Conservation (phyloP, 2,113 vertebrate species). For the Pyxicephalus adspersus region DNA sequence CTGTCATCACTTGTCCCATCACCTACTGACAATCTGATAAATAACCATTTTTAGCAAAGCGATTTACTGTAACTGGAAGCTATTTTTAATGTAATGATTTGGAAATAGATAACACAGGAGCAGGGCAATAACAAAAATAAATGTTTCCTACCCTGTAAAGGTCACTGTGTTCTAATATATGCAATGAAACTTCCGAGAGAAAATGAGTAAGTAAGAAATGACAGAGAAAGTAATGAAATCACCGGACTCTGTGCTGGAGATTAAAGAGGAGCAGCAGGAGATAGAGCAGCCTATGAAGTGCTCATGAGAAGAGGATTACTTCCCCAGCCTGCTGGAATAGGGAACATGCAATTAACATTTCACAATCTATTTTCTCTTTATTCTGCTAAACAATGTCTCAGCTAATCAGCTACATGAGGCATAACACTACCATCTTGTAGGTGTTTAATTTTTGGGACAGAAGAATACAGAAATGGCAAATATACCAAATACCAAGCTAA, state of each 20-base stretch:
- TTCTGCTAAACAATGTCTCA: background rate
- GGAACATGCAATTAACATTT: background rate
- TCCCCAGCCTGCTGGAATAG: background rate
- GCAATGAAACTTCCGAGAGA: background rate
- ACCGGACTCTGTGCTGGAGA: background rate
- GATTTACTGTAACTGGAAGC: background rate
- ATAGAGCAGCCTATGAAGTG: background rate
- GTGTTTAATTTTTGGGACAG: too few relatives aligned
- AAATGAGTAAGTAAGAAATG: background rate
- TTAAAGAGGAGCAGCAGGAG: slow-evolving; percentile 26
- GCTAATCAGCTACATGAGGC: too few relatives aligned
- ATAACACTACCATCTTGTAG: too few relatives aligned
- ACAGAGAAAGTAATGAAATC: background rate
- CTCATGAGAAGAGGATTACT: background rate
- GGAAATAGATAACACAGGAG: background rate
- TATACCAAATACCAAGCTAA: too few relatives aligned
- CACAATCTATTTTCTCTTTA: background rate
- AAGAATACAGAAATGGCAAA: too few relatives aligned
- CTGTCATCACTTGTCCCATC: background rate
- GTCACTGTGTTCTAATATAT: slow-evolving; percentile 1
- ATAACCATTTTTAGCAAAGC: background rate
- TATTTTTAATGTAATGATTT: background rate
- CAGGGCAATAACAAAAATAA: slow-evolving; percentile 19
- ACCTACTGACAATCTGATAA: background rate
- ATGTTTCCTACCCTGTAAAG: slow-evolving; percentile 9